Evolutionary conservation across 30 jellyfish, hydroid and myxozoan species (phyloP).

Genomic region (Rhopilema esculentum): DNA sequence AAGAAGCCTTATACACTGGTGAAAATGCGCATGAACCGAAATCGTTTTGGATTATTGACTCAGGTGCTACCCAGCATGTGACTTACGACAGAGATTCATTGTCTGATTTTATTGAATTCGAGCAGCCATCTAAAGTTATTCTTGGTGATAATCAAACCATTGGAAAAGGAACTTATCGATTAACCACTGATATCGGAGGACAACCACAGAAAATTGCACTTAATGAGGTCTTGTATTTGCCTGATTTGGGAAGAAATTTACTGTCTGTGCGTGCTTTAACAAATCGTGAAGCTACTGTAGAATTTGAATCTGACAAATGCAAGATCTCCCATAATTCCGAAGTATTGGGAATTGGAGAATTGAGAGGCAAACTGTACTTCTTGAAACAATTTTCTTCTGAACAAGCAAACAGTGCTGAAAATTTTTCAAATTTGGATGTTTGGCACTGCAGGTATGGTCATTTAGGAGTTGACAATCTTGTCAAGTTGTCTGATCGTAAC

Average conservation of each 20-base stretch:
- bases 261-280: constrained; percentile 56
- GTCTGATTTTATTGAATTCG: constrained; percentile 38
- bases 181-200: constrained; percentile 51
- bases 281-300: constrained; percentile 30
- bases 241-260: constrained; percentile 36
- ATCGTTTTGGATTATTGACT: constrained; percentile 34
- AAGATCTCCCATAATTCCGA: constrained; percentile 20
- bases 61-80: constrained; percentile 49
- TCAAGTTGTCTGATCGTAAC: constrained; percentile 28
- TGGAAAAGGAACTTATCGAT: constrained; percentile 54
- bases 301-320: constrained; percentile 35
- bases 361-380: constrained; percentile 34
- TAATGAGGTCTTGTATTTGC: constrained; percentile 46
- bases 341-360: constrained; percentile 52
- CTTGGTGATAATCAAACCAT: constrained; percentile 39
- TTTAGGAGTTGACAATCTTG: constrained; percentile 47
- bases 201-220: constrained; percentile 18
- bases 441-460: constrained; percentile 67
- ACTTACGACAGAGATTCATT: constrained; percentile 34
- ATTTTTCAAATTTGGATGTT: constrained; percentile 15
- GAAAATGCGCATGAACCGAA: constrained; percentile 16
- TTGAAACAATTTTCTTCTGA: constrained; percentile 21
- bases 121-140: constrained; percentile 28
- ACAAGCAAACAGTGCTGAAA: constrained; percentile 20
- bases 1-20: constrained; percentile 29